Conservation (phyloP, 2,888 invertebrate species). For the Lasioglossum villosulum region DNA sequence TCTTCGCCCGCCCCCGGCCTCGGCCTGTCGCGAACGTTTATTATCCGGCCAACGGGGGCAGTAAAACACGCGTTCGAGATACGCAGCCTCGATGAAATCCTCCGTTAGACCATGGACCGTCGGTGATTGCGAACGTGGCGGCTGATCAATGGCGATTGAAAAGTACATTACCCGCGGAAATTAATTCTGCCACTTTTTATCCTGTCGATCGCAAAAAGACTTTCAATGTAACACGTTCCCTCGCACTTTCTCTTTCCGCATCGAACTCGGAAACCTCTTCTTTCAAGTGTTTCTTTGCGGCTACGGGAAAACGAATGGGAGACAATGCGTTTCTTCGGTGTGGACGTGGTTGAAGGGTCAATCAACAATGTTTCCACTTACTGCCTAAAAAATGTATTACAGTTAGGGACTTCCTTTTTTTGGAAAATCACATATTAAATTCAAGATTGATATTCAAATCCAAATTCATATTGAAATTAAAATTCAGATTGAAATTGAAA, state of each 20-base stretch:
- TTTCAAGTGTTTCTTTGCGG: background rate
- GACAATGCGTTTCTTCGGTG: background rate
- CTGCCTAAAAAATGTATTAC: no score
- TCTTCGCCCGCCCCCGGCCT: conserved; percentile 22
- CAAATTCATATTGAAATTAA: no score
- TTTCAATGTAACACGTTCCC: background rate
- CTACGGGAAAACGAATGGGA: background rate
- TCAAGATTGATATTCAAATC: background rate
- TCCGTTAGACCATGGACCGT: background rate
- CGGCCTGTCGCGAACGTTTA: conserved; percentile 29
- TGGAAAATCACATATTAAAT: background rate
- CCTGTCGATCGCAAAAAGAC: background rate
- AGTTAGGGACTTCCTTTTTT: background rate
- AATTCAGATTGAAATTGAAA: no score
- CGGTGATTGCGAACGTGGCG: background rate
- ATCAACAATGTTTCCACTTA: no score
- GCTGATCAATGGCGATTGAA: background rate
- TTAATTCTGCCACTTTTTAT: background rate
- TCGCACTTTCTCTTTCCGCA: background rate
- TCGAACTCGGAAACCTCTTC: background rate
- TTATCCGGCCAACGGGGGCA: conserved; percentile 20
- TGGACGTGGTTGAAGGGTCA: background rate
- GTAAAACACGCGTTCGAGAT: conserved; percentile 28
- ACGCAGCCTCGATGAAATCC: conserved; percentile 4
- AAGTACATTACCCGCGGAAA: background rate